Base-by-base conservation (phyloP, 2,888 invertebrate genomes). In the Nomada ferruginata region DNA sequence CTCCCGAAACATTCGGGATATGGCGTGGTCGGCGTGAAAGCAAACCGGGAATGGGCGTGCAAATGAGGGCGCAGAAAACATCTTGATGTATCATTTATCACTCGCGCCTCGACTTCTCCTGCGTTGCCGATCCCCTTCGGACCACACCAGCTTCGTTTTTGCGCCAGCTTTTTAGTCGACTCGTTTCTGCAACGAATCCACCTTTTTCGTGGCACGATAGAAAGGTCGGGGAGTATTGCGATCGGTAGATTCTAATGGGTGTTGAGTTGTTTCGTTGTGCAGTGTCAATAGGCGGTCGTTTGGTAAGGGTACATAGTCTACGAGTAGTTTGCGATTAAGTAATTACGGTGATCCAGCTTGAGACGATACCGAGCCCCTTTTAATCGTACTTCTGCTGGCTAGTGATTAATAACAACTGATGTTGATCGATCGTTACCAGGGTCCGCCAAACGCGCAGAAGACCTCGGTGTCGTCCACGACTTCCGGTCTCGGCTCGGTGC, bases 371-470 rank as follows among this genome's bases (percentile, higher is more conserved):
- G 42, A 55, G 66, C 47, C 63, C 15, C 65, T 61, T 50, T 36
- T 52, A 26, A 42, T 20, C 36, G 36, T 36, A 36, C 36, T 36
- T 36, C 36, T 55, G 44, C 20, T 52, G 68, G 29, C 11, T 18
- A 61, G 42, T 74, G 82, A 76, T 74, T 74, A 88, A 80, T 82
- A 78, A 78, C 66, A 63, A 88, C 75, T 84, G 85, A 86, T 80
- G 60, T 73, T 81, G 77, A 83, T 84, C 80, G 80, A 82, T 71
- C 89, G 81, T 85, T 87, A 82, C 42, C 90, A 95, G 95, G 98
- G 98, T 53, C 98, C 98, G 44, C 98, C 98, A 84, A 98, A 96
- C 94, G 97, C 98, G 23, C 97, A 97, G 89, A 97, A 97, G 92
- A 95, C 95, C 69, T 94, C 95, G 5, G 93, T 93, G 65, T 95